Percentiles rank a stretch among this genome's conserved stretches.
Conservation (phyloP, 2,797 vertebrate genomes). For the Hirundo rustica region DNA sequence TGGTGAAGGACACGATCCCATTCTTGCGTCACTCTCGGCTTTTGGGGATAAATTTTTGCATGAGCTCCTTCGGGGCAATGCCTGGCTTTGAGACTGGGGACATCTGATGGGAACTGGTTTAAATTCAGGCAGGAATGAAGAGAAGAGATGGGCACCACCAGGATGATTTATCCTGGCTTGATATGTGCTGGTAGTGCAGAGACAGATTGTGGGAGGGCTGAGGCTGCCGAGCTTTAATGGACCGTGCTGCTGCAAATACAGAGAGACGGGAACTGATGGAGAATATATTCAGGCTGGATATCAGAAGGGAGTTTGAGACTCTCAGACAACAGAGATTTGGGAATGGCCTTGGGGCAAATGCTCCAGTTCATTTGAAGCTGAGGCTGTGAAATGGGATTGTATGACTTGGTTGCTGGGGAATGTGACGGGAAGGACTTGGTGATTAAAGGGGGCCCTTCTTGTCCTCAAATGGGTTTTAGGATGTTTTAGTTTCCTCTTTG, state of each 20-base stretch:
- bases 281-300: constrained; percentile 53
- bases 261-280: constrained; percentile 20
- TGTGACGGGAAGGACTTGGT: constrained; percentile 50
- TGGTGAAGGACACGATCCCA: background rate
- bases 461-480: constrained; percentile 52
- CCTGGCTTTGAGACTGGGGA: background rate
- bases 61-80: background rate
- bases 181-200: background rate
- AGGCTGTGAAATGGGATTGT: constrained; percentile 67
- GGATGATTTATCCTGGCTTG: background rate
- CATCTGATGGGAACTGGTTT: background rate
- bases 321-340: constrained; percentile 62
- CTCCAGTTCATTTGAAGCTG: constrained; percentile 67
- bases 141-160: background rate
- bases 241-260: constrained; percentile 34
- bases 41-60: background rate
- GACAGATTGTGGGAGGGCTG: background rate
- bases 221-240: background rate
- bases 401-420: constrained; percentile 52
- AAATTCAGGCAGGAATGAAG: background rate
- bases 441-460: constrained; percentile 58
- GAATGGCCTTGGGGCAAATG: constrained; percentile 52
- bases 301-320: constrained; percentile 39
- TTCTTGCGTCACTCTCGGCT: background rate
- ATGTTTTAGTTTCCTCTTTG: constrained; percentile 32